A percentile compares a stretch with the other conserved stretches of the same genome.
These are phyloP conservation scores for Brachionus rotundiformis DNA, from an alignment of 1,140 invertebrate genomes.

Conservation along the genomic window DNA sequence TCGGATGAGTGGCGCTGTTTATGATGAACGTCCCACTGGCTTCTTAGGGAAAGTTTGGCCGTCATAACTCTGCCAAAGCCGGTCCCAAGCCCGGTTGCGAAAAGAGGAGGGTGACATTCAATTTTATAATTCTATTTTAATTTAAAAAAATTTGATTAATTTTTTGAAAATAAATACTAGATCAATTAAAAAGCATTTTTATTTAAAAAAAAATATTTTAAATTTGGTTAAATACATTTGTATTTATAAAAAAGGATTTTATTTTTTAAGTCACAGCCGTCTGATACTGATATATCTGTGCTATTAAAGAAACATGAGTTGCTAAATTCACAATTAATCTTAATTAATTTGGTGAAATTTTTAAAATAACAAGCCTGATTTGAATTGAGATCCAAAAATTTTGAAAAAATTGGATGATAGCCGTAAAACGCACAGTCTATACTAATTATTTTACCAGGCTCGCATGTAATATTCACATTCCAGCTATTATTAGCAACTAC, in stretches of 20 bases:
- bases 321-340: not conserved
- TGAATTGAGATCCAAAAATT: not conserved
- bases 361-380: not conserved
- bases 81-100: too few relatives aligned
- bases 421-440: conserved; percentile 31
- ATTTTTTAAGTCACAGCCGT: not conserved
- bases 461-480: not conserved
- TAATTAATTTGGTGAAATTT: not conserved
- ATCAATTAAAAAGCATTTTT: too few relatives aligned
- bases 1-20: too few relatives aligned
- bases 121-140: too few relatives aligned
- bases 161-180: too few relatives aligned
- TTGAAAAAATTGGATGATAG: conserved; percentile 24
- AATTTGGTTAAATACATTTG: too few relatives aligned
- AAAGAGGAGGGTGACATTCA: too few relatives aligned
- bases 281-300: not conserved
- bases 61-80: too few relatives aligned
- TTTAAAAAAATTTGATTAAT: too few relatives aligned
- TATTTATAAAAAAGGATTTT: not conserved
- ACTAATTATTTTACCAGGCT: not conserved
- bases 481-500: not conserved
- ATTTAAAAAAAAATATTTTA: too few relatives aligned
- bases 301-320: not conserved
- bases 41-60: too few relatives aligned
- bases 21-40: too few relatives aligned